These are phyloP conservation scores for Silurus aristotelis DNA, from an alignment of 2,797 vertebrate species.

Conservation along the genomic window DNA sequence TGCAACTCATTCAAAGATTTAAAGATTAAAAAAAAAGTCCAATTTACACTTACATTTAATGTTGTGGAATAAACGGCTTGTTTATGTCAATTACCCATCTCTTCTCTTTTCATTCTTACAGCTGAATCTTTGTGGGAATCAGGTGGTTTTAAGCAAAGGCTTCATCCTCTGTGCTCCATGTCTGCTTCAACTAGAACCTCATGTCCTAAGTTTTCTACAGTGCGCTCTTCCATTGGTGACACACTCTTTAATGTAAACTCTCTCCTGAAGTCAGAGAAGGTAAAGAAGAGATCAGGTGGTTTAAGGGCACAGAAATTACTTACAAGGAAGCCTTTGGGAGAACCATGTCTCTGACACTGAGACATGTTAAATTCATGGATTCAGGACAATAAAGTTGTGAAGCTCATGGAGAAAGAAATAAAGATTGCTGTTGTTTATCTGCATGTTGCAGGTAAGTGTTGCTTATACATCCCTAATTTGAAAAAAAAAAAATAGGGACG, in stretches of 20 bases:
- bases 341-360: conserved; percentile 33
- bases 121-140: neutral
- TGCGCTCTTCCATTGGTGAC: neutral
- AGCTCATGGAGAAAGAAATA: neutral
- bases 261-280: conserved; percentile 18
- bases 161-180: neutral
- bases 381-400: conserved; percentile 38
- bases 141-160: neutral
- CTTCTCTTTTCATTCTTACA: neutral
- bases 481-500: too few relatives aligned
- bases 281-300: conserved; percentile 46
- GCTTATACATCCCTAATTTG: too few relatives aligned
- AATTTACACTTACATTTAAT: too few relatives aligned
- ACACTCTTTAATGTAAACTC: conserved; percentile 37
- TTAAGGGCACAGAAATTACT: conserved; percentile 23
- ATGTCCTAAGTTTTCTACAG: neutral
- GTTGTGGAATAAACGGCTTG: too few relatives aligned
- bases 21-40: too few relatives aligned
- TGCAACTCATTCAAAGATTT: too few relatives aligned
- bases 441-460: neutral
- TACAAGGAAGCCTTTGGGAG: conserved; percentile 26
- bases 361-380: neutral
- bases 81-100: too few relatives aligned
- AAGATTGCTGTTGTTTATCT: neutral
- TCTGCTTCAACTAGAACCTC: neutral